phyloP scores from a whole-genome alignment of 2,888 invertebrate species.

The Heteromyza rotundicornis region DNA sequence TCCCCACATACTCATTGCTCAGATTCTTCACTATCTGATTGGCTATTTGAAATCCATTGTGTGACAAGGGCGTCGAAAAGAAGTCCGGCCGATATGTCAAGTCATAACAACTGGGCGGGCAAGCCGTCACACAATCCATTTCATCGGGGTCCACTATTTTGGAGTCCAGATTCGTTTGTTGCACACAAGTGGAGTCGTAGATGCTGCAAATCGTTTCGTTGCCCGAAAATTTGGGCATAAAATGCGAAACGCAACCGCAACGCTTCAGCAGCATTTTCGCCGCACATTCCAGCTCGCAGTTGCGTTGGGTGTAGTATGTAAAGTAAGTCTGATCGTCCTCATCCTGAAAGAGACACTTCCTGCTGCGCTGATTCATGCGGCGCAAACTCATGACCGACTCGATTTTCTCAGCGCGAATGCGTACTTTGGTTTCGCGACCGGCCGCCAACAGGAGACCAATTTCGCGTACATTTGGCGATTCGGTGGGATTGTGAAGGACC shows the following conservation, averaged over 20 bases:
- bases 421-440: conserved; percentile 38
- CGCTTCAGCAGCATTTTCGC: conserved; percentile 67
- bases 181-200: conserved; percentile 67
- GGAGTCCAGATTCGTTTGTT: conserved; percentile 23
- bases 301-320: conserved; percentile 74
- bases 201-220: conserved; percentile 74
- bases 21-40: conserved; percentile 25
- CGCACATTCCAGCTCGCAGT: conserved; percentile 78
- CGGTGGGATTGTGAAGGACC: conserved; percentile 36
- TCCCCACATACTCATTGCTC: conserved; percentile 25
- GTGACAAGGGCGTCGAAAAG: conserved; percentile 65
- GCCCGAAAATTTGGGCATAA: conserved; percentile 66
- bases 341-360: conserved; percentile 73
- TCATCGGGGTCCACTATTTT: conserved; percentile 18
- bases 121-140: conserved; percentile 58
- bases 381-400: conserved; percentile 29
- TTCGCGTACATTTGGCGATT: conserved; percentile 33
- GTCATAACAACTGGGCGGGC: conserved; percentile 74
- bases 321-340: conserved; percentile 71
- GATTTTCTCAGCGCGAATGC: conserved; percentile 30
- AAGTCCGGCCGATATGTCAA: conserved; percentile 69
- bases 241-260: conserved; percentile 42
- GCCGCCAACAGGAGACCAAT: conserved; percentile 34
- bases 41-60: conserved; percentile 25
- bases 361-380: conserved; percentile 28